Conservation (phyloP, 2,888 invertebrate genomes). For the Idaea dimidiata region DNA sequence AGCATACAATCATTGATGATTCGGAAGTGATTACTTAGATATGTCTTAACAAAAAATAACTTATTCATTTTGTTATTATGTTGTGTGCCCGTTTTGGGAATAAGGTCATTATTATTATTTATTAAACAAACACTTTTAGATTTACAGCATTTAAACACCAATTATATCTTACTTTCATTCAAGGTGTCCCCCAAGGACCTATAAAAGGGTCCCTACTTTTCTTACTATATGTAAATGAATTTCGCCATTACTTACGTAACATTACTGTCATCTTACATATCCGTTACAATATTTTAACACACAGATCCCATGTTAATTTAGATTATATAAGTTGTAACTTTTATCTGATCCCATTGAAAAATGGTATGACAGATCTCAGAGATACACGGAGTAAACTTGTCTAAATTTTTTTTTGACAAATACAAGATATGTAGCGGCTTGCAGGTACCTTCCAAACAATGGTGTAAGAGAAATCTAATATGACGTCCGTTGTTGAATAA, state of each 20-base stretch:
- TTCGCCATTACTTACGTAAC: not conserved
- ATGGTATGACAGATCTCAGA: not conserved
- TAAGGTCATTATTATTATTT: not conserved
- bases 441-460: not conserved
- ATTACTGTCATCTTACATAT: not conserved
- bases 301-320: not conserved
- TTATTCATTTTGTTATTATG: too few species aligned
- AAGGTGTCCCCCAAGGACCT: not conserved
- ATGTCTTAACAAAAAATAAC: too few species aligned
- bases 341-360: constrained; percentile 1
- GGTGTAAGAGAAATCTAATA: constrained; percentile 7
- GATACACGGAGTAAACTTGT: not conserved
- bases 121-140: too few species aligned
- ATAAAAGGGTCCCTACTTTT: not conserved
- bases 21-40: not conserved
- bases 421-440: not conserved
- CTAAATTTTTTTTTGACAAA: not conserved
- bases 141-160: too few species aligned
- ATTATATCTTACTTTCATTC: not conserved
- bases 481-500: constrained; percentile 25
- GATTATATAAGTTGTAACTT: not conserved
- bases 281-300: not conserved
- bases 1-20: not conserved
- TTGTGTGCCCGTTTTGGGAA: not conserved
- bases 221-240: not conserved